Conservation (phyloP, 2,113 vertebrate genomes). For the Tangachromis dhanisi region DNA sequence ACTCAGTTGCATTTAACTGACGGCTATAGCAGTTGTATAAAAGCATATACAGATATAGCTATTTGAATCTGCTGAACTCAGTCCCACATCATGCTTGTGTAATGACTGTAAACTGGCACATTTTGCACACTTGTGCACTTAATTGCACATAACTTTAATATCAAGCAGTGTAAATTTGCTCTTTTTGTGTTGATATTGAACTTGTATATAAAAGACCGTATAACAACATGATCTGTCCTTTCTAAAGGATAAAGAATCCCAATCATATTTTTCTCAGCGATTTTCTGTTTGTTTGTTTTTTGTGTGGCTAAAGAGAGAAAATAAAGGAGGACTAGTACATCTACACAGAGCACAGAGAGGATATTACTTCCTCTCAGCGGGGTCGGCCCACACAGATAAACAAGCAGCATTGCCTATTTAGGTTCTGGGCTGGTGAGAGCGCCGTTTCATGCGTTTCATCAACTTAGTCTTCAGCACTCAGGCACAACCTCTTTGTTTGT, state of each 20-base stretch:
- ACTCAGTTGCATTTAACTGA: not conserved
- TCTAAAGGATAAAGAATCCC: not conserved
- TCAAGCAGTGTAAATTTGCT: not conserved
- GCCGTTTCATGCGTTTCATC: conserved; percentile 3
- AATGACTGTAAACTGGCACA: not conserved
- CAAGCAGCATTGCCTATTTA: conserved; percentile 51
- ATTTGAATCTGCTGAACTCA: not conserved
- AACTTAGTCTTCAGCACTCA: not conserved
- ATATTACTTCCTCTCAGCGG: not conserved
- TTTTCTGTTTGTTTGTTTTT: not conserved
- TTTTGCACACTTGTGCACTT: not conserved
- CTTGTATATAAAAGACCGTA: not conserved
- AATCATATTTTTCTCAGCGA: not conserved
- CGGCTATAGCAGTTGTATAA: not conserved
- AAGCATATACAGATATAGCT: fast-evolving
- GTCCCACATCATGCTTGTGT: not conserved
- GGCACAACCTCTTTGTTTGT: not conserved
- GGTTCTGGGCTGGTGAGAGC: not conserved
- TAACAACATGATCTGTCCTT: fast-evolving
- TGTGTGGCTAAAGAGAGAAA: not conserved
- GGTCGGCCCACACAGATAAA: not conserved
- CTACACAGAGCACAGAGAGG: not conserved
- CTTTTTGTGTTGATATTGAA: not conserved
- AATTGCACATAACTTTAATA: not conserved
- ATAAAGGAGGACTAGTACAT: not conserved